These are phyloP conservation scores for Pseudopleuronectes americanus DNA, from an alignment of 2,797 vertebrate species.

Conservation along the genomic window DNA sequence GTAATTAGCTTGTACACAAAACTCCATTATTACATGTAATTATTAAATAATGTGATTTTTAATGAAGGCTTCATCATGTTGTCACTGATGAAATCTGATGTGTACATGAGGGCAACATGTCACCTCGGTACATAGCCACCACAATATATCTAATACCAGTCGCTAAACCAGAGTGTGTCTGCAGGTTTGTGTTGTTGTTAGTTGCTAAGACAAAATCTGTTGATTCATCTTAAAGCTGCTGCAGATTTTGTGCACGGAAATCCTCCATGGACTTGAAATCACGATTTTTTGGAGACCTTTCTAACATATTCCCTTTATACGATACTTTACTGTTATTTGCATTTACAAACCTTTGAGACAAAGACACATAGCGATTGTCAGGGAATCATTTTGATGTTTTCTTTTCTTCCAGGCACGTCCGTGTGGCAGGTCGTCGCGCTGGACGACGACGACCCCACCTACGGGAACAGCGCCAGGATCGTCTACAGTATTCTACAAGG, in stretches of 20 bases:
- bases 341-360: neutral
- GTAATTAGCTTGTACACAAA: too few species aligned
- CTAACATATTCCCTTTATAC: neutral
- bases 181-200: too few species aligned
- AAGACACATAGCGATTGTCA: neutral
- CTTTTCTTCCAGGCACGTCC: slow-evolving; percentile 87
- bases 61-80: neutral
- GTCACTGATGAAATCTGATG: neutral
- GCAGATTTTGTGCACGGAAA: slow-evolving; percentile 4
- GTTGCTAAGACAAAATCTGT: too few species aligned
- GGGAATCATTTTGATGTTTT: slow-evolving; percentile 2
- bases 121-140: neutral
- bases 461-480: slow-evolving; percentile 96
- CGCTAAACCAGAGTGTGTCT: neutral
- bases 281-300: slow-evolving; percentile 19
- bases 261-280: neutral
- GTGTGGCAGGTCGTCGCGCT: slow-evolving; percentile 97
- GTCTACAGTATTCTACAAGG: slow-evolving; percentile 99
- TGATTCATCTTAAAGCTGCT: neutral
- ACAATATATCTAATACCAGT: neutral
- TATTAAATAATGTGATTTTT: neutral
- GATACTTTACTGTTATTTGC: neutral
- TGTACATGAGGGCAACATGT: neutral
- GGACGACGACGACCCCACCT: slow-evolving; percentile 97
- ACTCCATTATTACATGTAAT: neutral